phyloP scores from a whole-genome alignment of 2,113 vertebrate species.

The Hyaena hyaena region DNA sequence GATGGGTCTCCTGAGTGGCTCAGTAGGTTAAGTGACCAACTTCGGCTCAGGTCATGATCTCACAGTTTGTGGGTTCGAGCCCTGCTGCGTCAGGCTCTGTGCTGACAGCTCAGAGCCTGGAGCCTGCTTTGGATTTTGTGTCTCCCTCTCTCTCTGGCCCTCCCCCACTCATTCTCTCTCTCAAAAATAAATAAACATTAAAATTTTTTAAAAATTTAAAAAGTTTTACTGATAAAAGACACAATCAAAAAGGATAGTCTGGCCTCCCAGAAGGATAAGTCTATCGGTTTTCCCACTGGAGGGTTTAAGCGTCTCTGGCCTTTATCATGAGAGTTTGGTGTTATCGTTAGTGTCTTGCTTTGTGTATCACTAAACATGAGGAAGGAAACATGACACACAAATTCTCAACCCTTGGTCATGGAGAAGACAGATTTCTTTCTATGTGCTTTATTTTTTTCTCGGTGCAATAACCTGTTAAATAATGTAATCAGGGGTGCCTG shows the following conservation, averaged over 20 bases:
- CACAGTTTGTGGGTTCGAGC: too few relatives aligned
- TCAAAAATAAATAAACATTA: too few relatives aligned
- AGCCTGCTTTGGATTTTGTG: too few relatives aligned
- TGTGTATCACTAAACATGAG: not conserved
- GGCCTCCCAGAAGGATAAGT: not conserved
- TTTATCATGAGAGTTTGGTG: not conserved
- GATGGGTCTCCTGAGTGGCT: not conserved
- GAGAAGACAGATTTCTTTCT: slow-evolving; percentile 50
- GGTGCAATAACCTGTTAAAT: slow-evolving; percentile 25
- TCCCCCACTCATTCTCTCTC: too few relatives aligned
- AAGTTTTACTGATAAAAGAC: too few relatives aligned
- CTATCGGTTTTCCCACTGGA: not conserved
- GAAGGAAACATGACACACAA: not conserved
- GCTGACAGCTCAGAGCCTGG: too few relatives aligned
- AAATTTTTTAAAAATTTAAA: too few relatives aligned
- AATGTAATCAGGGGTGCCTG: not conserved
- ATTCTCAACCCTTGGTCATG: not conserved
- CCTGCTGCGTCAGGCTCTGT: too few relatives aligned
- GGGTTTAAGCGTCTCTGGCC: not conserved
- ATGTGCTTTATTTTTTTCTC: slow-evolving; percentile 27
- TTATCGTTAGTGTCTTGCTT: not conserved
- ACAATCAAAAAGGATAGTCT: not conserved
- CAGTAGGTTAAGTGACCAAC: too few relatives aligned
- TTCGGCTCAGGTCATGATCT: too few relatives aligned
- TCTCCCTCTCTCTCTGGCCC: too few relatives aligned